These are phyloP conservation scores for Ramphastos sulfuratus DNA, from an alignment of 2,113 vertebrate species.

Conservation along the genomic window DNA sequence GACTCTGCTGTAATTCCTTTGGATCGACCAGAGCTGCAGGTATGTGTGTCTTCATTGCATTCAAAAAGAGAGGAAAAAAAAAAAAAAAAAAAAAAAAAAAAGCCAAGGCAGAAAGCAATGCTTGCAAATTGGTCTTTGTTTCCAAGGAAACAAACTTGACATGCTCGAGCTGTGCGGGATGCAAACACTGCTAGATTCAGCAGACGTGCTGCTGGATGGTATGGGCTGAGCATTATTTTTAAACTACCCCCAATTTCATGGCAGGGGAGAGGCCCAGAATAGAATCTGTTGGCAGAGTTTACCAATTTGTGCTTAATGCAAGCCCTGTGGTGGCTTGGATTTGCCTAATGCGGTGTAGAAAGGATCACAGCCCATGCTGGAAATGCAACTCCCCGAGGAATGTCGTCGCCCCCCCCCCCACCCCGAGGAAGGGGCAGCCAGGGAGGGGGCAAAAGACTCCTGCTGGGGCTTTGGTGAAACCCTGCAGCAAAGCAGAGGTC, in stretches of 20 bases:
- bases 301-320: not conserved
- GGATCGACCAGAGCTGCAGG: conserved; percentile 24
- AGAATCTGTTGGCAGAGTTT: conserved; percentile 36
- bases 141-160: conserved; percentile 74
- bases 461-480: not conserved
- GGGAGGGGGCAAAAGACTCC: not conserved
- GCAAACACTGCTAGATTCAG: conserved; percentile 42
- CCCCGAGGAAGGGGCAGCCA: not conserved
- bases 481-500: not conserved
- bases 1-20: conserved; percentile 22
- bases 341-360: not conserved
- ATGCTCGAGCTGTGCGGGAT: conserved; percentile 54
- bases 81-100: not conserved
- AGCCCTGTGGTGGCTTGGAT: rapidly evolving
- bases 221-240: conserved; percentile 45
- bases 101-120: not conserved
- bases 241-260: conserved; percentile 29
- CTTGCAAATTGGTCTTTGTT: conserved; percentile 69
- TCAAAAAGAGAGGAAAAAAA: not conserved
- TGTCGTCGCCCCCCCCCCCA: no score
- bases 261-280: conserved; percentile 4
- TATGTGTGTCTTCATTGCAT: conserved; percentile 9
- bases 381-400: not conserved
- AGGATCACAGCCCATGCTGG: not conserved
- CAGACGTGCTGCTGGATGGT: conserved; percentile 33